Evolutionary conservation across 2,113 vertebrate species (phyloP).

Genomic region (Micromys minutus): DNA sequence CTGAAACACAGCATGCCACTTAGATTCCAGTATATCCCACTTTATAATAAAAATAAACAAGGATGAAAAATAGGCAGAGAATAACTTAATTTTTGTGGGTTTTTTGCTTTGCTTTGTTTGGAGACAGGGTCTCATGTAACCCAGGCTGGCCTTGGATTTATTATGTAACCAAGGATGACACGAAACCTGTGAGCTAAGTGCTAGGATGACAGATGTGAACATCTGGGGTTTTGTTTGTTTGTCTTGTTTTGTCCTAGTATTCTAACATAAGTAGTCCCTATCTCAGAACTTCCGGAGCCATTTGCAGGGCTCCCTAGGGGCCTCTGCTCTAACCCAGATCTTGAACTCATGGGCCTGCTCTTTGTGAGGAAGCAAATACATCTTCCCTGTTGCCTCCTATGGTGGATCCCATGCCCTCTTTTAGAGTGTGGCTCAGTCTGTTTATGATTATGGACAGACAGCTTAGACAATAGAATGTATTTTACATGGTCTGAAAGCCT

Average conservation of each 20-base stretch:
- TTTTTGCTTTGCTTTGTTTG: background rate
- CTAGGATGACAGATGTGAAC: background rate
- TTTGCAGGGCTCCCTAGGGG: background rate
- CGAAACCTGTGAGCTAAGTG: background rate
- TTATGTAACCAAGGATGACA: background rate
- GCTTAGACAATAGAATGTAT: background rate
- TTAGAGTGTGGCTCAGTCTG: background rate
- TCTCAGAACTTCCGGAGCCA: background rate
- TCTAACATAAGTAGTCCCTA: background rate
- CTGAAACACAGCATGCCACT: accelerated
- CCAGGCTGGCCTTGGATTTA: background rate
- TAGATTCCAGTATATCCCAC: background rate
- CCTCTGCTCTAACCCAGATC: background rate
- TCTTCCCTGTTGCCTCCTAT: background rate
- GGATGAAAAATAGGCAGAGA: background rate
- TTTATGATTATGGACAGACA: too few relatives aligned
- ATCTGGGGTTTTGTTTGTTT: background rate
- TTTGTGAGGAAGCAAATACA: background rate
- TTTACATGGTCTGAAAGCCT: background rate
- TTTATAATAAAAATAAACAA: background rate
- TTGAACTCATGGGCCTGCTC: background rate
- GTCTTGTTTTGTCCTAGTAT: background rate
- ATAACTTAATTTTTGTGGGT: background rate
- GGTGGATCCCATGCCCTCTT: too few relatives aligned
- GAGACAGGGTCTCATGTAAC: background rate